These are phyloP conservation scores for Archegozetes longisetosus DNA, from an alignment of 1,140 invertebrate species.

Conservation along the genomic window DNA sequence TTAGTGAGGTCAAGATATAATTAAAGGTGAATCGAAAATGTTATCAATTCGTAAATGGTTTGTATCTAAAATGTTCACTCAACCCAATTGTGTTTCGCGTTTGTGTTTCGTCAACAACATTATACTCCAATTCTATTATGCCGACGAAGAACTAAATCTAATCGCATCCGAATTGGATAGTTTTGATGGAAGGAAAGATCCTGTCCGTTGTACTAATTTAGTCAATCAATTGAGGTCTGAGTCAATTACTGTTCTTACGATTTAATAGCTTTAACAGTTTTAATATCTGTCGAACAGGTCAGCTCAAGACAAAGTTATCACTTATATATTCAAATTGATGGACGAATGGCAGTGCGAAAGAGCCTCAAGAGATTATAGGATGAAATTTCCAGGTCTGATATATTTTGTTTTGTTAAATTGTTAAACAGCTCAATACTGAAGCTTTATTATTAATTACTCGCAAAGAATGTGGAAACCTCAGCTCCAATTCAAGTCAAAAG, in stretches of 20 bases:
- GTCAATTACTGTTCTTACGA: neutral
- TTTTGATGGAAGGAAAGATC: conserved; percentile 94
- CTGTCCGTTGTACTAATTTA: conserved; percentile 79
- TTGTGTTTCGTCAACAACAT: neutral
- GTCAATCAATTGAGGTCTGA: conserved; percentile 80
- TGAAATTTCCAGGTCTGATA: conserved; percentile 84
- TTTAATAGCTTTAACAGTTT: neutral
- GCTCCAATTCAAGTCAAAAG: too few relatives aligned
- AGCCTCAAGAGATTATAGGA: conserved; percentile 83
- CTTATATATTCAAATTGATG: conserved; percentile 17
- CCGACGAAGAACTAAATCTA: conserved; percentile 85
- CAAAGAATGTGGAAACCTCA: too few relatives aligned
- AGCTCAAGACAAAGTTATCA: conserved; percentile 27
- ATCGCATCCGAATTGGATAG: conserved; percentile 91
- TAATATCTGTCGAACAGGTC: neutral
- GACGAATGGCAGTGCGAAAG: conserved; percentile 19
- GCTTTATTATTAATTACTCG: too few relatives aligned
- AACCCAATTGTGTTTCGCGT: neutral
- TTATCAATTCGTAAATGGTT: conserved; percentile 17
- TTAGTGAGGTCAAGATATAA: too few relatives aligned
- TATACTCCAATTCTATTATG: conserved; percentile 74
- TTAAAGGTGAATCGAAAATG: too few relatives aligned
- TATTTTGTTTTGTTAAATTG: too few relatives aligned
- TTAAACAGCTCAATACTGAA: too few relatives aligned
- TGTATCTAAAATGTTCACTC: conserved; percentile 13